phyloP scores from a whole-genome alignment of 2,797 vertebrate species.

The Pangasius macronema region DNA sequence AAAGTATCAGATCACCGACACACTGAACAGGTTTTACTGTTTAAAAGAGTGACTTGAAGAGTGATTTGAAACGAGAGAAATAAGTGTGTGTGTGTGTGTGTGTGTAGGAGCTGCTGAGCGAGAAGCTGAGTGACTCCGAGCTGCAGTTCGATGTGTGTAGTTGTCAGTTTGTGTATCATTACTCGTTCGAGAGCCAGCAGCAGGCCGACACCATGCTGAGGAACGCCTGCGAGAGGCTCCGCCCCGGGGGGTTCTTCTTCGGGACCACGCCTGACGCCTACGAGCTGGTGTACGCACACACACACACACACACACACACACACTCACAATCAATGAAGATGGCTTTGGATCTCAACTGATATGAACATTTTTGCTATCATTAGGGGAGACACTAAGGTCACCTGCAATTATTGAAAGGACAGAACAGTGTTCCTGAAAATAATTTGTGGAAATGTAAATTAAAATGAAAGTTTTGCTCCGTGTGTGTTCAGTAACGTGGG shows the following conservation, averaged over 20 bases:
- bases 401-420: too few species aligned
- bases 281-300: conserved; percentile 84
- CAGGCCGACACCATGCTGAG: conserved; percentile 94
- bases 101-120: conserved; percentile 81
- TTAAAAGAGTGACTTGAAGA: background rate
- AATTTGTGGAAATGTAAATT: too few species aligned
- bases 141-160: conserved; percentile 90
- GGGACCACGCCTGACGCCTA: conserved; percentile 95
- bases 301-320: conserved; percentile 44
- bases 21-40: background rate
- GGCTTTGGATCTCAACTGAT: too few species aligned
- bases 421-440: too few species aligned
- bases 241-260: conserved; percentile 92
- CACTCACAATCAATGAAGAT: background rate
- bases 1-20: background rate
- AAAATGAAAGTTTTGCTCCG: too few species aligned
- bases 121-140: conserved; percentile 79
- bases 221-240: conserved; percentile 90
- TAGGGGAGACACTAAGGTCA: too few species aligned
- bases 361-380: too few species aligned
- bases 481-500: too few species aligned
- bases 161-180: conserved; percentile 97
- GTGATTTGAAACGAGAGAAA: background rate
- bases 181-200: conserved; percentile 90
- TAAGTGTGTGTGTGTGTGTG: conserved; percentile 19